These are phyloP conservation scores for Triplophysa dalaica DNA, from an alignment of 2,113 vertebrate genomes.

Conservation along the genomic window DNA sequence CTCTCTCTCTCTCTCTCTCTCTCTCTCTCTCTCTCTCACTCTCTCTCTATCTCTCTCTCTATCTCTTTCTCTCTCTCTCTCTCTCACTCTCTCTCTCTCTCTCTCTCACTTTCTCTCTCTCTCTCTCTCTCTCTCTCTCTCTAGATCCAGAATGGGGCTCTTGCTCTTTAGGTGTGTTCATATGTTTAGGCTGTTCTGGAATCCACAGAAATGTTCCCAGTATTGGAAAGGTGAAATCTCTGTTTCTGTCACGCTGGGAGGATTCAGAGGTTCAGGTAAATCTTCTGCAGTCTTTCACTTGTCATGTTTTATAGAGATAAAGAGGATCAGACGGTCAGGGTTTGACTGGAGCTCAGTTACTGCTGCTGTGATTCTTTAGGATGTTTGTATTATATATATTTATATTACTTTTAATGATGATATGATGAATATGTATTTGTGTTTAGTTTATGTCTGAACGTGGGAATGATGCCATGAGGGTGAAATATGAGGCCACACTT, in stretches of 20 bases:
- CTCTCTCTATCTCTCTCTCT: too few species aligned
- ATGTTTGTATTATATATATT: too few species aligned
- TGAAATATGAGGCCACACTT: constrained; percentile 80
- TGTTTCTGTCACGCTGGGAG: constrained; percentile 75
- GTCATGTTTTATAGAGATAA: too few species aligned
- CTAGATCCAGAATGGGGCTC: constrained; percentile 74
- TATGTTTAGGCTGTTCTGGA: constrained; percentile 75
- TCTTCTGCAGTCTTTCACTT: neutral
- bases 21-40: too few species aligned
- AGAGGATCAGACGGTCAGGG: too few species aligned
- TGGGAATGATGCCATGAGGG: constrained; percentile 79
- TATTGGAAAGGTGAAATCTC: constrained; percentile 75
- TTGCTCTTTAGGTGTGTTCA: constrained; percentile 74
- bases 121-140: neutral
- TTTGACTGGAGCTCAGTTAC: too few species aligned
- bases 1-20: too few species aligned
- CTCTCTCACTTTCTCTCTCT: too few species aligned
- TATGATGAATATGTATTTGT: constrained; percentile 23
- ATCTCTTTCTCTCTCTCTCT: neutral
- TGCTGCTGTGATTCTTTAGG: too few species aligned
- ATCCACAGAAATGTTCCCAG: constrained; percentile 74
- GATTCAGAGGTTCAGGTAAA: constrained; percentile 74
- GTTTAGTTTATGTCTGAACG: constrained; percentile 81
- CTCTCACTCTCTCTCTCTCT: too few species aligned
- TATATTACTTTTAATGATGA: too few species aligned